Base-by-base conservation (phyloP, 2,113 vertebrate genomes). In the Limanda limanda region DNA sequence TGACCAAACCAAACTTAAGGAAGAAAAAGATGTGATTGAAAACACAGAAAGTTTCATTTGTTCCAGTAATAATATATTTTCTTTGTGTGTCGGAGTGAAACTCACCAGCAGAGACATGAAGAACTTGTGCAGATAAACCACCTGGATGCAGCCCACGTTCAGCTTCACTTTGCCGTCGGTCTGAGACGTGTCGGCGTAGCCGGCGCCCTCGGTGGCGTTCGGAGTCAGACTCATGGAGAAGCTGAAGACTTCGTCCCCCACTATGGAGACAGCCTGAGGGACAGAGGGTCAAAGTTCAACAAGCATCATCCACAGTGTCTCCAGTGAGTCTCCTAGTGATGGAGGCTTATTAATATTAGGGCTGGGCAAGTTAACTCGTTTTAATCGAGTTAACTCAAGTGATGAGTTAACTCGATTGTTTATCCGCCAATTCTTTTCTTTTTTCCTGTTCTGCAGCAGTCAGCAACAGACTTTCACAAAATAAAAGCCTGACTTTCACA, bases 51-150 rank as follows among this genome's bases (percentile, higher is more conserved):
- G 18, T 18, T 18, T 55, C 52, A 5, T 10, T 0, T 17, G 48
- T 20, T 55, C 52, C 17, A 17, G 17, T 21, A 9, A 55, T 11
- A 20, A 0, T 7, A 20, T 5, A 20, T 17, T 4, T 42, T 42
- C 40, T 42, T 13, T 51, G 0, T 17, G 47, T 2, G 47, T 17
- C 1, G 21, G 25, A 31, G 55, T n/a, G 40, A 20, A 1, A 60
- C 96, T 95, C 92, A 99, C 98, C 97, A 99, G 83, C 54, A 99
- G 92, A 65, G 96, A 96, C 96, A 96, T 96, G 77, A 97, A 90
- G 87, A 99, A 99, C 71, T 96, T 96, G 90, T 99, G 97, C 20
- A 99, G 92, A 79, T 99, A 99, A 59, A 99, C 93, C 74, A 98
- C 95, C 68, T 96, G 96, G 87, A 99, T 95, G 87, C 98, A 99